These are phyloP conservation scores for Rhynchotus rufescens DNA, from an alignment of 2,797 vertebrate genomes.

Conservation along the genomic window DNA sequence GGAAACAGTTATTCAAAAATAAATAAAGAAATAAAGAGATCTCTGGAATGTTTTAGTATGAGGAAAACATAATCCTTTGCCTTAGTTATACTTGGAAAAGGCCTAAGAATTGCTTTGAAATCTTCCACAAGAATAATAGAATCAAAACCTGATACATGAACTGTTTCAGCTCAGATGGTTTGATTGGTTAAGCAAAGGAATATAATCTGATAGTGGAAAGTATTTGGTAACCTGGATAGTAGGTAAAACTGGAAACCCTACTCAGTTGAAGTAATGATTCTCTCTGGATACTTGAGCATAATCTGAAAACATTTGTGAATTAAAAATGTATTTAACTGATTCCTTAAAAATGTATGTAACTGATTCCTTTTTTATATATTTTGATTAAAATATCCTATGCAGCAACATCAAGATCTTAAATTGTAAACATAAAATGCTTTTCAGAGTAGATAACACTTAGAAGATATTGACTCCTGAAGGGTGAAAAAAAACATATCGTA, in stretches of 20 bases:
- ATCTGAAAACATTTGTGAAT: not conserved
- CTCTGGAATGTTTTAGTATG: conserved; percentile 56
- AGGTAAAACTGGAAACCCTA: not conserved
- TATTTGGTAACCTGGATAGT: not conserved
- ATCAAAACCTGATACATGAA: not conserved
- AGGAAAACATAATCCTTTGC: conserved; percentile 46
- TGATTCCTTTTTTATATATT: not conserved
- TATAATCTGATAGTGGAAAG: not conserved
- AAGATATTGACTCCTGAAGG: not conserved
- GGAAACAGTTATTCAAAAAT: conserved; percentile 55
- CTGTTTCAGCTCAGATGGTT: not conserved
- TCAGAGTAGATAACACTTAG: not conserved
- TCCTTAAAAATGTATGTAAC: not conserved
- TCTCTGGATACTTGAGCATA: not conserved
- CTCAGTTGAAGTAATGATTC: not conserved
- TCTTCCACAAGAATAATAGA: not conserved
- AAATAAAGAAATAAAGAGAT: conserved; percentile 5
- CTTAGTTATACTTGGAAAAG: conserved; percentile 12
- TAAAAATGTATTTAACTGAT: not conserved
- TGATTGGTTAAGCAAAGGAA: not conserved
- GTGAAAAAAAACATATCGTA: not conserved
- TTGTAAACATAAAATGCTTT: not conserved
- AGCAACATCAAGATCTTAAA: not conserved
- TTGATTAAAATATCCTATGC: not conserved
- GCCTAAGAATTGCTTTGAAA: conserved; percentile 12